These are phyloP conservation scores for Paramormyrops kingsleyae DNA, from an alignment of 2,113 vertebrate genomes.

Conservation along the genomic window DNA sequence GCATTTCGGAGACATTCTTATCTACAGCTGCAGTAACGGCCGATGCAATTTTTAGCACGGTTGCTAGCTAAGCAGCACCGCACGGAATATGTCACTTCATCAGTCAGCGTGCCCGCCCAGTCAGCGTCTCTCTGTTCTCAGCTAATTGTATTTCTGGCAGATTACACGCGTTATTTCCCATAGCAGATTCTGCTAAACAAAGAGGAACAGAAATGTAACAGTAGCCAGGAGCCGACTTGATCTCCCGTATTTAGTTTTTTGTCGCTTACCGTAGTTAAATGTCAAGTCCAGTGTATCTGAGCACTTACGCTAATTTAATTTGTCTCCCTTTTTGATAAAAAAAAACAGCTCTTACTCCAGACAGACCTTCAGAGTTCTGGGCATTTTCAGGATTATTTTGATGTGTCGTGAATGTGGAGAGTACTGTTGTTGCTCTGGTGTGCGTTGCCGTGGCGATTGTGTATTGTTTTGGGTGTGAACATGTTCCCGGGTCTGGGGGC, in stretches of 20 bases:
- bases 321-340: not conserved
- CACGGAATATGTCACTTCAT: not conserved
- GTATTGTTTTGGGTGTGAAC: not conserved
- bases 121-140: not conserved
- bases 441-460: not conserved
- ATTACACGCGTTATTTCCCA: not conserved
- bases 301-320: not conserved
- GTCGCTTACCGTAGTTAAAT: not conserved
- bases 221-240: not conserved
- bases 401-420: not conserved
- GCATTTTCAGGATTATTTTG: not conserved
- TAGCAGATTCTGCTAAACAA: not conserved
- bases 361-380: not conserved
- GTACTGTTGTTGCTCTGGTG: too few species aligned
- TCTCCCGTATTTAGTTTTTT: not conserved
- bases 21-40: not conserved
- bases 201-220: not conserved
- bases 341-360: not conserved
- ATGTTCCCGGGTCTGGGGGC: not conserved
- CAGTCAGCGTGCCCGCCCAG: not conserved
- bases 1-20: not conserved
- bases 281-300: not conserved
- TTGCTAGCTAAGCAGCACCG: not conserved
- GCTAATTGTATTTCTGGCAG: not conserved
- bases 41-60: not conserved